These are phyloP conservation scores for Henicopernis longicauda DNA, from an alignment of 2,113 vertebrate genomes.

Conservation along the genomic window DNA sequence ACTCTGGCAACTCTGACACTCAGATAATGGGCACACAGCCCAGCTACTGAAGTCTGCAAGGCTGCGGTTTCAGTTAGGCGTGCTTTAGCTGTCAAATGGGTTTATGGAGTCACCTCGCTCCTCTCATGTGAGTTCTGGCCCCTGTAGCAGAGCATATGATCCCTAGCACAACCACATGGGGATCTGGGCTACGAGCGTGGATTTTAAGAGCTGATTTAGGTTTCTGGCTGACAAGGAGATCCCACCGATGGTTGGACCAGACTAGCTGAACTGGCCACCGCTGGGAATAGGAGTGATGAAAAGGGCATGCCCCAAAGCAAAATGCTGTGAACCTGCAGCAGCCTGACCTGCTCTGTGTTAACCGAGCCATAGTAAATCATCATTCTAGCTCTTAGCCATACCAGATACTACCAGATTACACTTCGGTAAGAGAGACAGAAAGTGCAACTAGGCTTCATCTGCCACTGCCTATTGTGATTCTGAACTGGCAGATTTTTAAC, in stretches of 20 bases:
- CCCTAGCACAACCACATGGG: background rate
- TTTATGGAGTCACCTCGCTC: background rate
- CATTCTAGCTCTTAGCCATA: background rate
- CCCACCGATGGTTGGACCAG: background rate
- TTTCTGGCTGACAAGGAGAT: background rate
- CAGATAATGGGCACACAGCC: background rate
- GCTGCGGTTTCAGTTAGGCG: background rate
- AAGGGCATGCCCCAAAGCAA: background rate
- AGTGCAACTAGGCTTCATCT: background rate
- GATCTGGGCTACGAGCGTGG: fast-evolving
- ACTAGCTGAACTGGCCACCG: background rate
- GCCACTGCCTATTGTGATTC: background rate
- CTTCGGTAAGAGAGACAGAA: background rate
- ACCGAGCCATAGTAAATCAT: background rate
- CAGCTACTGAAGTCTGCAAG: background rate
- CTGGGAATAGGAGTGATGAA: background rate
- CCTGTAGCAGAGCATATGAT: background rate
- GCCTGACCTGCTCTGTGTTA: background rate
- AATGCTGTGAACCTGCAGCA: background rate
- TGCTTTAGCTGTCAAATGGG: background rate
- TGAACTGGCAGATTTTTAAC: background rate
- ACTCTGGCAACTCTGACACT: background rate
- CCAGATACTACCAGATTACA: background rate
- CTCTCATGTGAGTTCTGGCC: fast-evolving
- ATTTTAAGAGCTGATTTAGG: background rate